Evolutionary conservation across 2,113 vertebrate genomes (phyloP).

Genomic region (Elanus axillaris): DNA sequence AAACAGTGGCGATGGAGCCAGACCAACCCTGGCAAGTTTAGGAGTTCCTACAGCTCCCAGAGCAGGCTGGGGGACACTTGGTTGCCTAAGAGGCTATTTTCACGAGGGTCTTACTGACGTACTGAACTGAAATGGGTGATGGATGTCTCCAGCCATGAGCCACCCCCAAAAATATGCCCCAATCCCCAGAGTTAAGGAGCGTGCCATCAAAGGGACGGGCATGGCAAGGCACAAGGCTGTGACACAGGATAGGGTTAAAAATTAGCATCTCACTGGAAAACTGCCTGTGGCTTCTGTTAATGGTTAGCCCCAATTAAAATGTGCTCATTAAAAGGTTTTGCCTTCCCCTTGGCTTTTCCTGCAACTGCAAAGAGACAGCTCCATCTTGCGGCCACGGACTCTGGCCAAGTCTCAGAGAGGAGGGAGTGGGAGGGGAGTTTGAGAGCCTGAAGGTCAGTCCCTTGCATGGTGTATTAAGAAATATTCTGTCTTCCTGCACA

Average conservation of each 20-base stretch:
- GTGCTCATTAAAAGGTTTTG: background rate
- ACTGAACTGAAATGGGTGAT: background rate
- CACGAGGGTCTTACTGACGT: background rate
- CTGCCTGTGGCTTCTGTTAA: background rate
- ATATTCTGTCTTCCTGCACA: background rate
- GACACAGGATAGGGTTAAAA: background rate
- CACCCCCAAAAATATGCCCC: background rate
- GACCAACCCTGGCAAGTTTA: background rate
- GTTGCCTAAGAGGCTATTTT: background rate
- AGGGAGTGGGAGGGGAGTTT: background rate
- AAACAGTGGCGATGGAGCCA: background rate
- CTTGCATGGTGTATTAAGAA: background rate
- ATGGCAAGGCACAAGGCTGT: background rate
- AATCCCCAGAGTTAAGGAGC: background rate
- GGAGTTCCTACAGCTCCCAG: background rate
- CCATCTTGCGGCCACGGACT: conserved; percentile 33
- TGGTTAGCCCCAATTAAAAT: background rate
- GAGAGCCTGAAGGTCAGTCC: rapidly evolving
- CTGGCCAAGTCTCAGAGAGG: too few species aligned
- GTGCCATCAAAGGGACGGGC: rapidly evolving
- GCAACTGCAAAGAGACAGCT: conserved; percentile 7
- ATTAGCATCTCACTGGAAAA: background rate
- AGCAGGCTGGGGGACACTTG: background rate
- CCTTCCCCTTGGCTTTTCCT: background rate
- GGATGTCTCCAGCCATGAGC: background rate